Evolutionary conservation across 2,113 vertebrate genomes (phyloP).

Genomic region (Clarias magur): DNA sequence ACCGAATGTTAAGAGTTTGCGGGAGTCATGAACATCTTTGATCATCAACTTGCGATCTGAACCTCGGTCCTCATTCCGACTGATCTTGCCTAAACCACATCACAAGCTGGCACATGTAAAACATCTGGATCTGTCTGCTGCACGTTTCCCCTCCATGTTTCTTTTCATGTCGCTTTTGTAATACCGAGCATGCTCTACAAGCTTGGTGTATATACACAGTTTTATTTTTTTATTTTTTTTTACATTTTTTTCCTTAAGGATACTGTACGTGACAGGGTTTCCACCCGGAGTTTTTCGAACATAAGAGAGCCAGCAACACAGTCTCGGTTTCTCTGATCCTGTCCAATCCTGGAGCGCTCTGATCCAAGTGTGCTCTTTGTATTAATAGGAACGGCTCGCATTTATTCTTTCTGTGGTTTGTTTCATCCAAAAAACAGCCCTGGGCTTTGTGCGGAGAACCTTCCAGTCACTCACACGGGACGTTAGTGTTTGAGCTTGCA

Average conservation of each 20-base stretch:
- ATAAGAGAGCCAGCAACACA: neutral
- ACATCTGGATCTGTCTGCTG: constrained; percentile 23
- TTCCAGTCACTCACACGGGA: neutral
- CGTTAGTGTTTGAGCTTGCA: neutral
- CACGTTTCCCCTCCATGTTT: neutral
- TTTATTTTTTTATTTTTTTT: neutral
- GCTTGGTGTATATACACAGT: neutral
- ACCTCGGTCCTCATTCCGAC: neutral
- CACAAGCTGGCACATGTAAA: neutral
- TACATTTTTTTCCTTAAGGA: neutral
- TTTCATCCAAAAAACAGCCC: neutral
- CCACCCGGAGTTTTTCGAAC: neutral
- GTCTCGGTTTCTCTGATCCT: neutral
- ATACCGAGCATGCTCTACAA: neutral
- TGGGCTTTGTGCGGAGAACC: neutral
- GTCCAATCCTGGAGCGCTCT: constrained; percentile 6
- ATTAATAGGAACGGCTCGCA: neutral
- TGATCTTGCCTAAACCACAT: neutral
- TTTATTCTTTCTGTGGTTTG: constrained; percentile 8
- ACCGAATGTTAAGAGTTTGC: neutral
- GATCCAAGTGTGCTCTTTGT: constrained; percentile 2
- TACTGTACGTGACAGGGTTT: neutral
- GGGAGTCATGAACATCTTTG: neutral
- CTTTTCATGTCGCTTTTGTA: constrained; percentile 1
- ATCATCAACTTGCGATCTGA: constrained; percentile 13